Evolutionary conservation across 2,113 vertebrate species (phyloP), one percentile per base, ranked within the genome.

Genomic region (Grallaria varia): DNA sequence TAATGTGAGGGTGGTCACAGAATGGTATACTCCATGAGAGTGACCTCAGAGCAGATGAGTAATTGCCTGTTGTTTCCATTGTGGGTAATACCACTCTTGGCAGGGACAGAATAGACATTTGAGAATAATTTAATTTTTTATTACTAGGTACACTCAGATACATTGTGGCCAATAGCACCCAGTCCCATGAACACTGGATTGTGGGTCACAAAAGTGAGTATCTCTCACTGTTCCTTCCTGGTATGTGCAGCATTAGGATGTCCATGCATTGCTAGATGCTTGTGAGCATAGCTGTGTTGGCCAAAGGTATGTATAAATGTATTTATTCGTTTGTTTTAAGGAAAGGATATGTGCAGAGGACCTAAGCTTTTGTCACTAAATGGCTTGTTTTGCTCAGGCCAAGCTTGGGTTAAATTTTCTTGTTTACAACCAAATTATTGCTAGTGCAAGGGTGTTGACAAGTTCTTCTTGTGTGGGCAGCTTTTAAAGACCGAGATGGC

Each of bases 1-100:
- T 89, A 91, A 91, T 58, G 69, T 89, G 87, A 87, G 52, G 62
- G 91, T 94, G 87, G 81, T 95, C 93, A 94, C 52, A 79, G 69
- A 84, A 84, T 56, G 45, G 74, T 62, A 53, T 58, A 92, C 31
- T 84, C 30, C 44, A 79, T 10, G 5, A 60, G 37, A 87, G 52
- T 40, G 64, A 87, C 56, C 72, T 92, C 44, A 56, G 73, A 91
- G 81, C 66, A 76, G 56, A 87, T 84, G 89, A 94, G 37, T 95
- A 90, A 90, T 92, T 85, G 56, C 60, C 42, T 66, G 56, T 72
- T 3, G 3, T 91, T 95, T 91, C 69, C 14, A 24, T 19, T 62
- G 49, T 84, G 74, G 53, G 49, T 68, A 84, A 76, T 69, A 92
- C 79, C 3, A 4, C 31, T 94, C 45, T 87, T 95, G 45, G 49